Base-by-base conservation (phyloP, 2,113 vertebrate species). In the Channa argus region DNA sequence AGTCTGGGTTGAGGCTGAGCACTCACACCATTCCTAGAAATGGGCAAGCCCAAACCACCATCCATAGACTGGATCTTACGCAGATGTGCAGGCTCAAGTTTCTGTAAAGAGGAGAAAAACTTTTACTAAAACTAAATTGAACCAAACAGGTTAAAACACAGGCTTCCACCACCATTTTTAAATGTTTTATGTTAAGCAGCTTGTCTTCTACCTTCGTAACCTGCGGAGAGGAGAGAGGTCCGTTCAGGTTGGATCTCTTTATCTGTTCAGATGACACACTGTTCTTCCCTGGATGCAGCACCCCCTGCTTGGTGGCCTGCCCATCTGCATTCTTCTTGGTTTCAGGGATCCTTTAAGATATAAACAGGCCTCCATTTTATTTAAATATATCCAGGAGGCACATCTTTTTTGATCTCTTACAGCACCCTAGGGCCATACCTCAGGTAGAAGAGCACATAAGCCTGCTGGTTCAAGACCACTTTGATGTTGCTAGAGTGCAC, bases 401-500 rank as follows among this genome's bases (percentile, higher is more conserved):
- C n/a, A 45, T 2, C 3, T 54, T 14, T 36, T 50, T 0, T 52
- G 39, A 74, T 85, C 34, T 51, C 14, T 50, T 55, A 43, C 71
- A 62, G 14, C 8, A 24, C 3, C 7, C 5, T 33, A 2, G 11
- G 0, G 5, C 47, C 82, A 85, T 80, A 98, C 98, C 97, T 95
- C 87, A 99, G 81, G 66, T 99, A 99, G 90, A 99, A 99, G 33
- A 99, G 96, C 52, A 99, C 87, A 0, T 99, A 99, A 24, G 98
- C 98, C 91, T 99, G 96, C 92, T 99, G 98, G 90, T 96, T 99
- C 77, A 99, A 94, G 3, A 98, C 98, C 56, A 96, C 97, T 84
- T 98, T 98, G 92, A 98, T 94, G 79, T 96, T 99, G 90, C 97
- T 99, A 50, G 90, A 91, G 51, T 96, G 95, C 56, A 98, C 98